A percentile compares a stretch with the other conserved stretches of the same genome.
Evolutionary conservation across 2,113 vertebrate species (phyloP).

Genomic region (Strigops habroptila): DNA sequence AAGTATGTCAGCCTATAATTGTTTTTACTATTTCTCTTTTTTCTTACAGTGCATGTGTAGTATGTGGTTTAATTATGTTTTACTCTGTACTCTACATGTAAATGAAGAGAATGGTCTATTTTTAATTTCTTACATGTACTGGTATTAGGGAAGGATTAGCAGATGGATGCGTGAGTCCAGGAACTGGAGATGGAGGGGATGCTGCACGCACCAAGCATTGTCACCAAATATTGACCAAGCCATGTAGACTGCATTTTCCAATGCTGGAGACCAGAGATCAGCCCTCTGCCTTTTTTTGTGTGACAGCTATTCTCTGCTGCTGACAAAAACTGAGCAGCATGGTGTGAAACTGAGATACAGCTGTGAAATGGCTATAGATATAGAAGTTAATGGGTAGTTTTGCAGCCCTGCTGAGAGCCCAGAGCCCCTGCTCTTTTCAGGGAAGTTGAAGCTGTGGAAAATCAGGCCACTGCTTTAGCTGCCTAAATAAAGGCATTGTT

Average conservation of each 20-base stretch:
- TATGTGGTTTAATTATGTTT: constrained; percentile 57
- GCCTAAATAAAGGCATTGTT: constrained; percentile 31
- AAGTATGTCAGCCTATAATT: constrained; percentile 62
- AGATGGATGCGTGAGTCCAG: background rate
- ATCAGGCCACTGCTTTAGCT: background rate
- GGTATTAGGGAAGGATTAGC: background rate
- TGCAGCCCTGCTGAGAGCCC: background rate
- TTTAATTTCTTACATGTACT: background rate
- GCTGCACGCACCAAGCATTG: background rate
- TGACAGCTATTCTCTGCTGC: background rate
- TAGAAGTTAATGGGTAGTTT: constrained; percentile 29
- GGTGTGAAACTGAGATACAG: constrained; percentile 3
- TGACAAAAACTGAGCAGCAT: background rate
- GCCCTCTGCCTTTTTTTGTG: background rate
- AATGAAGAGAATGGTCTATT: constrained; percentile 18
- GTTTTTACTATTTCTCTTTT: constrained; percentile 58
- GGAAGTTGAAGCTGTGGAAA: background rate
- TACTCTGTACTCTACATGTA: constrained; percentile 37
- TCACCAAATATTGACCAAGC: background rate
- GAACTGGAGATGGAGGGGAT: background rate
- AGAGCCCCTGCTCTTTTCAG: background rate
- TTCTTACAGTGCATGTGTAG: constrained; percentile 54
- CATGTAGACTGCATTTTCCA: background rate
- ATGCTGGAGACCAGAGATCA: background rate
- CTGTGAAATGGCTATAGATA: constrained; percentile 18